Evolutionary conservation across 2,888 invertebrate genomes (phyloP).

Genomic region (Drosophila quasianomalipes): DNA sequence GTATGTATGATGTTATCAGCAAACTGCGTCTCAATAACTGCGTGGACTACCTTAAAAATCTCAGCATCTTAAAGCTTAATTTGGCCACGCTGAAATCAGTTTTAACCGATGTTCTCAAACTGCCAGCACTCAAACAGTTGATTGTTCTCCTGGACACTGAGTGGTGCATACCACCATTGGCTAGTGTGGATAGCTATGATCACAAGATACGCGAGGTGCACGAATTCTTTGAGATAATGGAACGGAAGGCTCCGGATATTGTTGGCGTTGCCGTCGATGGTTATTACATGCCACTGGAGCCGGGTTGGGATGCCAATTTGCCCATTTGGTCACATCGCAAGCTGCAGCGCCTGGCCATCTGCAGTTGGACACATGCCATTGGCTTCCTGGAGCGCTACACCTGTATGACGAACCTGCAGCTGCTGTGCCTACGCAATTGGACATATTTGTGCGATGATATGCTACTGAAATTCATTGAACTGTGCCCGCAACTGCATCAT

Average conservation of each 20-base stretch:
- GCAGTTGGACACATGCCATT: conserved; percentile 71
- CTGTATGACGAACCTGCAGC: conserved; percentile 65
- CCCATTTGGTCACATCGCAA: conserved; percentile 62
- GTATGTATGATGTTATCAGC: conserved; percentile 72
- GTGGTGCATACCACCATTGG: conserved; percentile 56
- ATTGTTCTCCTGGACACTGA: conserved; percentile 77
- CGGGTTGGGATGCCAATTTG: conserved; percentile 65
- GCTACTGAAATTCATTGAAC: conserved; percentile 66
- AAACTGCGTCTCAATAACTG: conserved; percentile 68
- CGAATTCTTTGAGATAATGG: conserved; percentile 79
- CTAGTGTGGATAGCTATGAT: conserved; percentile 73
- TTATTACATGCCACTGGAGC: conserved; percentile 73
- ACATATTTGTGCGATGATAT: conserved; percentile 62
- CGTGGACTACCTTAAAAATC: conserved; percentile 64
- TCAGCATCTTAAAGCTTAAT: conserved; percentile 75
- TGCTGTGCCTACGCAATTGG: conserved; percentile 75
- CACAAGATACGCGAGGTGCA: conserved; percentile 78
- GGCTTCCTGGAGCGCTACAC: conserved; percentile 67
- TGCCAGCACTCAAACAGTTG: conserved; percentile 71
- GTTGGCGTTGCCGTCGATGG: conserved; percentile 77
- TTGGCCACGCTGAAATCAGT: conserved; percentile 74
- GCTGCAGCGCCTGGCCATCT: conserved; percentile 73
- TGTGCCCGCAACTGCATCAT: conserved; percentile 71
- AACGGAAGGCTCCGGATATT: conserved; percentile 62
- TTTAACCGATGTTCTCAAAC: conserved; percentile 62